Evolutionary conservation across 2,888 invertebrate species (phyloP), one percentile per base, ranked within the genome.

Genomic region (Cantharis rustica): DNA sequence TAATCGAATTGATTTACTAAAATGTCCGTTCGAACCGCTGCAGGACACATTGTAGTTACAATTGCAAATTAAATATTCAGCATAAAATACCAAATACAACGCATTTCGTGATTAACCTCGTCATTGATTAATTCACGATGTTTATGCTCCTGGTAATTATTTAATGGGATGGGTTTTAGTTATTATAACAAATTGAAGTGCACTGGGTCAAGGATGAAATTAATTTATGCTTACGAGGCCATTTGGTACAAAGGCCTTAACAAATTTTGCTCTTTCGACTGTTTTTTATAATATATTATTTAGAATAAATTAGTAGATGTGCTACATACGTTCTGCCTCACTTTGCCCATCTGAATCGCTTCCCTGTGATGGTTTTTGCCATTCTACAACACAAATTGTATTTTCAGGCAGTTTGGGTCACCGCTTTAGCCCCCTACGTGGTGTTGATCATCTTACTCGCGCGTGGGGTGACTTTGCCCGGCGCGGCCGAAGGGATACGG

Each of bases 361-460:
- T n/a, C n/a, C n/a, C n/a, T n/a, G n/a, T n/a, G n/a, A n/a, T n/a
- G n/a, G n/a, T n/a, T n/a, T n/a, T n/a, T n/a, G n/a, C n/a, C n/a
- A n/a, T n/a, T n/a, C n/a, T n/a, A n/a, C n/a, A n/a, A n/a, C n/a
- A 17, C 17, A 17, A 17, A 17, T 23, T 23, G 26, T 10, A 20
- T 20, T 84, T 84, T 72, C 86, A 96, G 95, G 96, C 96, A 77
- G 98, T 98, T 72, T 98, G 98, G 98, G 93, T 98, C 77, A 98
- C 98, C 17, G 98, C 98, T 2, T 89, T 97, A 77, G 95, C 97
- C 61, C 98, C 98, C 0, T 98, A 98, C 87, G 92, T 95, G 23
- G 96, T 98, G 31, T 91, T 98, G 63, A 90, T 97, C 80, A 96
- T 97, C 80, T 91, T 98, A 23, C 89, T 97, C 71, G 91, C 93